phyloP scores from a whole-genome alignment of 1,140 invertebrate species.

The Halictus rubicundus region DNA sequence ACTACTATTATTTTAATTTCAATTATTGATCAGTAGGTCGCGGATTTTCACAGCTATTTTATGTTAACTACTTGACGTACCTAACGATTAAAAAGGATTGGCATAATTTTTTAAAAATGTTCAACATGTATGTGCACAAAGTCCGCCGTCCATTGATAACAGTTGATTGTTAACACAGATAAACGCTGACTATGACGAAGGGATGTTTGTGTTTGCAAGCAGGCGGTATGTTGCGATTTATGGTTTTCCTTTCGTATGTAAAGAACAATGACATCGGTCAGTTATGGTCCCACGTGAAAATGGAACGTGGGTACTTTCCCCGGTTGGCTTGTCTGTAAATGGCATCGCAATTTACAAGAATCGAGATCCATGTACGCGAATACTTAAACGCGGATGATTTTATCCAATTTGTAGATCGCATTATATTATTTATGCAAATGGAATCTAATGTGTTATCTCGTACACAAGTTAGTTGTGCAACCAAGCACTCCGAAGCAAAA shows the following conservation, averaged over 20 bases:
- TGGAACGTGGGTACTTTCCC: conserved; percentile 72
- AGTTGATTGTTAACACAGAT: background rate
- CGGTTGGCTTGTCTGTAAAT: conserved; percentile 27
- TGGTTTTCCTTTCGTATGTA: conserved; percentile 17
- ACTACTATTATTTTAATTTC: too few relatives aligned
- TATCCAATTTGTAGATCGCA: conserved; percentile 11
- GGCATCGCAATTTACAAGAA: conserved; percentile 22
- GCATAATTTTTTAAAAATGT: too few relatives aligned
- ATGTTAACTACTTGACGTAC: too few relatives aligned
- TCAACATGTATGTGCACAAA: background rate
- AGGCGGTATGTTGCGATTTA: conserved; percentile 23
- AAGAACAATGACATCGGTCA: conserved; percentile 66
- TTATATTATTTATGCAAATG: too few relatives aligned
- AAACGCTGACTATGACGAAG: conserved; percentile 1
- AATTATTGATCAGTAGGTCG: background rate
- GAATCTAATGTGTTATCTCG: too few relatives aligned
- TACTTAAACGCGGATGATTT: background rate
- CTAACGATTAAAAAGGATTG: too few relatives aligned
- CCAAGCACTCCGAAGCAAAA: too few relatives aligned
- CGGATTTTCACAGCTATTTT: background rate
- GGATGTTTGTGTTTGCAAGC: conserved; percentile 51
- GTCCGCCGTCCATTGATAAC: background rate
- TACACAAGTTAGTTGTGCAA: too few relatives aligned
- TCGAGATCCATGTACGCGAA: background rate
- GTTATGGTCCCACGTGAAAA: conserved; percentile 60